Base-by-base conservation (phyloP, 2,888 invertebrate genomes). In the Pheosia gnoma region DNA sequence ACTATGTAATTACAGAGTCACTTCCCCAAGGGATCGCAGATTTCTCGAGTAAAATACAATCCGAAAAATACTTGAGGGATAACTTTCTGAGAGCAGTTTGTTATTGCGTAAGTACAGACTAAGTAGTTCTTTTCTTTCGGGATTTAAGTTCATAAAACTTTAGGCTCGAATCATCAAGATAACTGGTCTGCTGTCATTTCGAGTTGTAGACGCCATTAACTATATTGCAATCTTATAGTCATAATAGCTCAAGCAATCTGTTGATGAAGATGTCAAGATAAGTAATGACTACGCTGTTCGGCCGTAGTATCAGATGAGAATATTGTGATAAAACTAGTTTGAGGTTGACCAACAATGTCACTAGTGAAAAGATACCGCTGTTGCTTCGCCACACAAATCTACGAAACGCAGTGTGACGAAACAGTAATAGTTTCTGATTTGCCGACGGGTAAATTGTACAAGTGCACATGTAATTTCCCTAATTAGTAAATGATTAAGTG, bases 241-340 rank as follows among this genome's bases (percentile, higher is more conserved):
- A 80, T 74, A 78, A 75, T 75, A 68, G 75, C 68, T 71, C 73
- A 75, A 71, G 71, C 70, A 77, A 74, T 72, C 73, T 73, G 63
- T 72, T 73, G 84, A 86, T 83, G 79, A 80, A 82, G 81, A 79
- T 73, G 79, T 81, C 82, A 79, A 84, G 82, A 85, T 84, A 82
- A 78, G 59, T 64, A 65, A 71, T 74, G 74, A 78, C 76, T 74
- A 68, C 68, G 70, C 70, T 74, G 71, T 74, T 63, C 70, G 66
- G 73, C 65, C 65, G 59, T 63, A 68, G 71, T 62, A 65, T 64
- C 65, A 67, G 66, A 70, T 68, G 63, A 63, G 65, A 67, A 66
- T 57, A 63, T 59, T 59, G 59, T 61, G 67, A 67, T 70, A 62
- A 59, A 51, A 67, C 64, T 63, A 55, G 59, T 63, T 57, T 59